A percentile compares a stretch with the other conserved stretches of the same genome.
Conservation (phyloP, 1,140 invertebrate genomes). For the Megalonaias nervosa region DNA sequence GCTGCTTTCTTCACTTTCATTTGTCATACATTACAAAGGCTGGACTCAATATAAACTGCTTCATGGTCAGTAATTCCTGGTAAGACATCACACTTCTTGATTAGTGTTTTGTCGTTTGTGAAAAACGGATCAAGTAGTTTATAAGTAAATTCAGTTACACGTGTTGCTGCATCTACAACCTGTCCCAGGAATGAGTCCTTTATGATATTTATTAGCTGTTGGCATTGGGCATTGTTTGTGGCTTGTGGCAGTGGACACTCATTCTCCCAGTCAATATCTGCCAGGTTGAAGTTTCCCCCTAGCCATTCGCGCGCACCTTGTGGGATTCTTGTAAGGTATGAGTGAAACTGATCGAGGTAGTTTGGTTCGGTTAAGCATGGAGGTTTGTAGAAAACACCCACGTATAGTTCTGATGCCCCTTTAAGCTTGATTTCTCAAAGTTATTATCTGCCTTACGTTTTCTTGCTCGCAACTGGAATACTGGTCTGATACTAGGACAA, state of each 20-base stretch:
- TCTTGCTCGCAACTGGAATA: background rate
- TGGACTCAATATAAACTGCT: constrained; percentile 9
- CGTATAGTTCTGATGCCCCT: background rate
- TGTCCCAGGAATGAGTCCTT: too few relatives aligned
- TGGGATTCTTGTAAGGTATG: too few relatives aligned
- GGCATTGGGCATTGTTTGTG: background rate
- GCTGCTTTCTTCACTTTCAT: background rate
- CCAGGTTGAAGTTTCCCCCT: background rate
- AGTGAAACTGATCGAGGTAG: too few relatives aligned
- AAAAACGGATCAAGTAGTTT: constrained; percentile 10
- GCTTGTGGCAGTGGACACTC: background rate
- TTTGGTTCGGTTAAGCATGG: too few relatives aligned
- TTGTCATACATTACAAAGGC: background rate
- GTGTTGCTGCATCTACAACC: too few relatives aligned
- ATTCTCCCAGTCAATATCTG: background rate
- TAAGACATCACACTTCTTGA: constrained; percentile 8
- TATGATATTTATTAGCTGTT: too few relatives aligned
- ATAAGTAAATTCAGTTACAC: background rate
- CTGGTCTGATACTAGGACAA: constrained; percentile 8
- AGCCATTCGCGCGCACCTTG: background rate
- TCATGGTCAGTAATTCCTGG: constrained; percentile 1
- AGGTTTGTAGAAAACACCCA: background rate
- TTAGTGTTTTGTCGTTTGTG: background rate
- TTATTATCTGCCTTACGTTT: background rate
- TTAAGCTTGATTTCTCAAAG: background rate